Base-by-base conservation (phyloP, 2,797 vertebrate genomes). In the Euthynnus affinis region DNA sequence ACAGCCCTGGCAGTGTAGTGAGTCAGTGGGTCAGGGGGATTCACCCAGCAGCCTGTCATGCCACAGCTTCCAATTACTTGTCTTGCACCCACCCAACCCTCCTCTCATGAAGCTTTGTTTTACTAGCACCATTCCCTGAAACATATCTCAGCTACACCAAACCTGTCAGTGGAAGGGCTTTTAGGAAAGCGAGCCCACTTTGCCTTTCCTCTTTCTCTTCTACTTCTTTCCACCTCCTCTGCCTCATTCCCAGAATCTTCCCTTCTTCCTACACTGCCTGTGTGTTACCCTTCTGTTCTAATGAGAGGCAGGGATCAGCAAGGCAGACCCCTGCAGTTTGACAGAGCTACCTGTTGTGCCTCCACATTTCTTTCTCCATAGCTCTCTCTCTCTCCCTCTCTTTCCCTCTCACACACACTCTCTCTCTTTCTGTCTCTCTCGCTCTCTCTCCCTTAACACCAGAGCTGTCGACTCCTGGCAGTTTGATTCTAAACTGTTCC, bases 401-500 rank as follows among this genome's bases (percentile, higher is more conserved):
- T 15, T 52, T 17, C 51, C 56, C 46, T 42, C 29, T 4, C 29
- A 20, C 40, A 2, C 37, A 10, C 9, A 44, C 68, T 51, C 62
- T 55, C 77, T 55, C 58, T 76, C 76, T 68, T 51, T 67, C 64
- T 14, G 46, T 23, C 51, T 60, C 40, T 63, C 76, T 76, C 62
- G 67, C 51, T 58, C 82, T 64, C 73, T 58, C 82, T 88, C 88
- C 89, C 92, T 83, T 83, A 88, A 91, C 91, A 81, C 88, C 92
- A 87, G 88, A 92, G 93, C 93, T 93, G 92, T 93, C 92, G 87
- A 88, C 89, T 90, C 67, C 86, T 92, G 89, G 90, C 90, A 90
- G 91, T 90, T 91, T 91, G 89, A 92, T 90, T 90, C 88, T 93
- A 92, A 93, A 93, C 90, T 88, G 90, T 88, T 93, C 87, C 90